Base-by-base conservation (phyloP, 2,113 vertebrate genomes). In the Heterotilapia buettikoferi region DNA sequence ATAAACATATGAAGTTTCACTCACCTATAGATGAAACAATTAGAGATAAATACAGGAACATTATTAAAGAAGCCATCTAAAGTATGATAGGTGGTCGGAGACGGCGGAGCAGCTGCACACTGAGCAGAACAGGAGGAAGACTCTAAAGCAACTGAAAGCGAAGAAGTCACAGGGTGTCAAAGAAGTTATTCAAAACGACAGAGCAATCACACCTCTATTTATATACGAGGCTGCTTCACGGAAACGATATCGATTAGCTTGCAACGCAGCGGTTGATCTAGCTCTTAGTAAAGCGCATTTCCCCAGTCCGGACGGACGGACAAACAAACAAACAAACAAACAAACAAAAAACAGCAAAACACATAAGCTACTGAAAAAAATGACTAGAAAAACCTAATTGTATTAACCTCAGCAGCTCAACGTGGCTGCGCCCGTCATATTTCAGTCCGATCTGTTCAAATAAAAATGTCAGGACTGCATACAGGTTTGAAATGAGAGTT, bases 51-150 rank as follows among this genome's bases (percentile, higher is more conserved):
- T 12, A n/a, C 61, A n/a, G 6, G 33, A n/a, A n/a, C 18, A n/a
- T 66, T 38, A 36, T 36, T 38, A 66, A 66, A 66, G 33, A n/a
- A 66, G 61, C 7, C 61, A 66, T 66, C 33, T 38, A 31, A 61
- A 61, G 26, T 61, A 1, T 66, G 18, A n/a, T 1, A n/a, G 31
- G 18, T n/a, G 61, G 31, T 12, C 4, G 61, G 1, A 12, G 2
- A 38, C 31, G 4, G 31, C 6, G 6, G 31, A n/a, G 61, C 61
- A 66, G 24, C 56, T 16, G 19, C 50, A 57, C 10, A 11, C 13
- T 57, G 13, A 57, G 21, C 21, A 56, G 53, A 26, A 56, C 21
- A 56, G 21, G 53, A 56, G 11, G 21, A 56, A 7, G 21, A 56
- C 53, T 56, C 2, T 56, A 56, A 56, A 57, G 56, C 1, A 57